These are phyloP conservation scores for Cylindroiulus punctatus DNA, from an alignment of 2,888 invertebrate species.

Conservation along the genomic window DNA sequence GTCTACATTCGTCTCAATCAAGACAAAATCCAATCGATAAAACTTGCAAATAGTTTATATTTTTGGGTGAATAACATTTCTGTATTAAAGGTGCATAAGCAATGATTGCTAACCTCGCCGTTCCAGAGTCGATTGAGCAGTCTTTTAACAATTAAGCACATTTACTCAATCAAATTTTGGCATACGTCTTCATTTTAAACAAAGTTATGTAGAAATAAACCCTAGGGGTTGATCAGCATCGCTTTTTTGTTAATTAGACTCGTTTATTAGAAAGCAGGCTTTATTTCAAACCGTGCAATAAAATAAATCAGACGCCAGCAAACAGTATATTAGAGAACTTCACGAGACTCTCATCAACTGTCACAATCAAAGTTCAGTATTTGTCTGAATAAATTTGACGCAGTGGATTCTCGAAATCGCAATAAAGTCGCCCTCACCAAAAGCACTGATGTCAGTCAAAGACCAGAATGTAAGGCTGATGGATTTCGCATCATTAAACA, in stretches of 20 bases:
- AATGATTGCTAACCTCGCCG: not conserved
- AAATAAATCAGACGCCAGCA: constrained; percentile 16
- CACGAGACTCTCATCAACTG: not conserved
- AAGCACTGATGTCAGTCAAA: not conserved
- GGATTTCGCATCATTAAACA: constrained; percentile 7
- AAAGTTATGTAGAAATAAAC: not conserved
- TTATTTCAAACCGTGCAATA: not conserved
- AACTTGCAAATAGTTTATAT: too few relatives aligned
- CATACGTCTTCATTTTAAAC: not conserved
- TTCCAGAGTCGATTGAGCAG: not conserved
- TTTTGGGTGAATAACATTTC: too few relatives aligned
- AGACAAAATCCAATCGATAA: too few relatives aligned
- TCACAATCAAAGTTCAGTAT: constrained; percentile 1
- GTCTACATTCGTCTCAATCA: too few relatives aligned
- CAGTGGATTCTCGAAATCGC: not conserved
- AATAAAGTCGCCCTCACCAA: not conserved
- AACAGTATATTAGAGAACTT: constrained; percentile 32
- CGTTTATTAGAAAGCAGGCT: too few relatives aligned
- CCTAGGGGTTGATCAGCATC: not conserved
- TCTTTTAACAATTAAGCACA: not conserved
- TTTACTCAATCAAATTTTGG: not conserved
- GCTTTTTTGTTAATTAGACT: too few relatives aligned
- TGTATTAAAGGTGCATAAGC: not conserved
- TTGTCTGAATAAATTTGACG: constrained; percentile 4
- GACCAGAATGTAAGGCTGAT: not conserved